Evolutionary conservation across 2,888 invertebrate species (phyloP).

Genomic region (Tenodera sinensis): DNA sequence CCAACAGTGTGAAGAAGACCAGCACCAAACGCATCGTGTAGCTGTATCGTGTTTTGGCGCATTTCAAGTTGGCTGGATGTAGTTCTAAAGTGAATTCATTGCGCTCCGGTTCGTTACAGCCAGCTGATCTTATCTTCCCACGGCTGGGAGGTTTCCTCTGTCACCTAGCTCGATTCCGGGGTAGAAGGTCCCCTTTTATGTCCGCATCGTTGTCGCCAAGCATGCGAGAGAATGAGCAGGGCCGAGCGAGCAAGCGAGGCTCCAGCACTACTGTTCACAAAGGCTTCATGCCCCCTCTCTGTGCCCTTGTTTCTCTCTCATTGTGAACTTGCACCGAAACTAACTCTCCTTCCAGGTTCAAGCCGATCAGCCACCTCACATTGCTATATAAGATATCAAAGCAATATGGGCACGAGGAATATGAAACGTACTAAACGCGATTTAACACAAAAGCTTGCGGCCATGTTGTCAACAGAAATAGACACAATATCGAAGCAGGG

Average conservation of each 20-base stretch:
- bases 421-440: too few species aligned
- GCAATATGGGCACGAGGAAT: too few species aligned
- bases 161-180: not conserved
- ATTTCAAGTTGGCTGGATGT: not conserved
- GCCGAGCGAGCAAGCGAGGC: too few species aligned
- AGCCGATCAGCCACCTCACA: not conserved
- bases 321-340: not conserved
- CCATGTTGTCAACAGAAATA: too few species aligned
- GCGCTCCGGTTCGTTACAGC: not conserved
- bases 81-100: not conserved
- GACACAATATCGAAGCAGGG: too few species aligned
- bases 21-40: not conserved
- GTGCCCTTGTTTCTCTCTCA: not conserved
- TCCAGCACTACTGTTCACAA: not conserved
- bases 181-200: not conserved
- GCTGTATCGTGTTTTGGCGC: not conserved
- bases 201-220: not conserved
- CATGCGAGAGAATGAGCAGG: not conserved
- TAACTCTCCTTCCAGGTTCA: not conserved
- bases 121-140: not conserved
- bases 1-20: too few species aligned
- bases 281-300: not conserved
- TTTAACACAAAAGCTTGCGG: too few species aligned
- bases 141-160: not conserved
- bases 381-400: too few species aligned